A percentile compares a stretch with the other conserved stretches of the same genome.
These are phyloP conservation scores for Anoplopoma fimbria DNA, from an alignment of 2,113 vertebrate genomes.

Conservation along the genomic window DNA sequence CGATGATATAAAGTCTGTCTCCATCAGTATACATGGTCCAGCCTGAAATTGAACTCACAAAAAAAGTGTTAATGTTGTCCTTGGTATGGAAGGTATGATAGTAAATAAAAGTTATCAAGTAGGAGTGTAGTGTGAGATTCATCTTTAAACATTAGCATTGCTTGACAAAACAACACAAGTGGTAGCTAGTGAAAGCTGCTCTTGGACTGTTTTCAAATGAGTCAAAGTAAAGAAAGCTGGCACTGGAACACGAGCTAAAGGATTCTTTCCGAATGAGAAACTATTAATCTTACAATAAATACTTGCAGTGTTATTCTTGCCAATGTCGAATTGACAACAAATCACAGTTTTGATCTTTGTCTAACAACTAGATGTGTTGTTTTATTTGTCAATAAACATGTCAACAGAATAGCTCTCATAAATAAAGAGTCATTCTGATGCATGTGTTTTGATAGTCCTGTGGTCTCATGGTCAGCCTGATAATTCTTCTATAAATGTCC, in stretches of 20 bases:
- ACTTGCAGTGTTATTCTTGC: background rate
- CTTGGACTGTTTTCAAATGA: constrained; percentile 9
- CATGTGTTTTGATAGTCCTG: constrained; percentile 26
- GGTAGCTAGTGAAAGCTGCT: constrained; percentile 15
- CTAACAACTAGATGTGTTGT: background rate
- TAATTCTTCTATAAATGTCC: constrained; percentile 34
- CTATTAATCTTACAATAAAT: constrained; percentile 21
- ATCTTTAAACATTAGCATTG: constrained; percentile 39
- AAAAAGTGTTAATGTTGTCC: constrained; percentile 64
- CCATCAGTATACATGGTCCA: constrained; percentile 31
- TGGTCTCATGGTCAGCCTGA: constrained; percentile 5
- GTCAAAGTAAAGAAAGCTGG: constrained; percentile 35
- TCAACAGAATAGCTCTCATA: constrained; percentile 4
- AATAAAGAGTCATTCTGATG: constrained; percentile 21
- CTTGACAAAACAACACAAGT: constrained; percentile 23
- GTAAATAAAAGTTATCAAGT: constrained; percentile 62
- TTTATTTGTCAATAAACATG: constrained; percentile 48
- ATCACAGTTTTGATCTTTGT: background rate
- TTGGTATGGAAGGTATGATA: constrained; percentile 51
- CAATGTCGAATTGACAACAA: background rate
- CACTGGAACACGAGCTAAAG: background rate
- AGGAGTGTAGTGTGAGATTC: constrained; percentile 13
- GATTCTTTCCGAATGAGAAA: background rate
- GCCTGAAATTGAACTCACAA: constrained; percentile 58
- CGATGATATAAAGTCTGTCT: constrained; percentile 45